Base-by-base conservation (phyloP, 2,888 invertebrate genomes). In the Tubulanus polymorphus region DNA sequence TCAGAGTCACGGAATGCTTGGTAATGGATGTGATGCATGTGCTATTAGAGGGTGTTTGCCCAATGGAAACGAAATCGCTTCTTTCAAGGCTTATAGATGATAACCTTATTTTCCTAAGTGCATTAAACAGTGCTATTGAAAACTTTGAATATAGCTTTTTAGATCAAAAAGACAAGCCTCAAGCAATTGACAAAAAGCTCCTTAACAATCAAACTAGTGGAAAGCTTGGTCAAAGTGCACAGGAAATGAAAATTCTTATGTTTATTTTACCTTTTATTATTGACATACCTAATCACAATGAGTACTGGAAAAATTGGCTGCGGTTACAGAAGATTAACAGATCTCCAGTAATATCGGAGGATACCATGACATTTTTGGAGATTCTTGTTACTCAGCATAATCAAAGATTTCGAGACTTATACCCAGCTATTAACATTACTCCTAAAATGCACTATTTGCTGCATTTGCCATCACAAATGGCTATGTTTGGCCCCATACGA, bases 11-110 rank as follows among this genome's bases (percentile, higher is more conserved):
- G 12, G 41, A 60, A 49, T 56, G 54, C 37, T 47, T 60, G 2
- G 18, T 60, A 8, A 56, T 57, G 49, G 56, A 57, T 32, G 54
- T 54, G 3, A 60, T 60, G 60, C 60, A 60, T 25, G 46, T 60
- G n/a, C 41, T 60, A 0, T 45, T 60, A n/a, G 56, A 57, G 46
- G 56, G 60, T 6, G 28, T 55, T 6, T 37, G 37, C 20, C 37
- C 25, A 29, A 6, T 30, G 2, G 50, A 51, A 25, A 15, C 54
- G 15, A 27, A 47, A 29, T 23, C 48, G 5, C 12, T 57, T 28
- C 47, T 57, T 25, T 20, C 29, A 23, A 30, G 15, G 6, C 37
- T 47, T 26, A n/a, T 55, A 26, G 51, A 23, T n/a, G 47, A 10
- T 20, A 51, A 18, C 18, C 47, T 26, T 3, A 18, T 8, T n/a